phyloP scores from a whole-genome alignment of 1,140 invertebrate genomes.

The Calephelis virginiensis region DNA sequence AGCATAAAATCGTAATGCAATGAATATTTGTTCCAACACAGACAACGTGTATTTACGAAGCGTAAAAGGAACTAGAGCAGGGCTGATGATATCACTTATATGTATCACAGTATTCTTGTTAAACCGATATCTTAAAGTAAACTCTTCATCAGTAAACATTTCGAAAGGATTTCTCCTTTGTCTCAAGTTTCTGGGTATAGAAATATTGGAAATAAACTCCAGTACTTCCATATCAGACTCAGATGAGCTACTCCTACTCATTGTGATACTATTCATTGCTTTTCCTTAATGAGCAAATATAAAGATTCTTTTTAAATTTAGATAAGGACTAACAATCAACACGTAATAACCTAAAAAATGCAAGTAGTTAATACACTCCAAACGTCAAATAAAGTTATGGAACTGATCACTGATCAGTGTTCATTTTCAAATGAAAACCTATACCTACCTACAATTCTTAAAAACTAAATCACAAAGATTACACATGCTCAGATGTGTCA shows the following conservation, averaged over 20 bases:
- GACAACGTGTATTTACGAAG: background rate
- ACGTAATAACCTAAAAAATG: no score
- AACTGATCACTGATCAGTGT: no score
- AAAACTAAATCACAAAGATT: no score
- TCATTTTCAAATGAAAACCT: no score
- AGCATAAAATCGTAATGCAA: slow-evolving; percentile 7
- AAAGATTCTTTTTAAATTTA: no score
- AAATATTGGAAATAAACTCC: background rate
- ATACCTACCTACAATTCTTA: no score
- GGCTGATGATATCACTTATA: background rate
- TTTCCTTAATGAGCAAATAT: no score
- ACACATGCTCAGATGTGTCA: no score
- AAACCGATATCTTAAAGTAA: background rate
- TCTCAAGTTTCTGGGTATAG: background rate
- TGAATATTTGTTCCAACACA: slow-evolving; percentile 2
- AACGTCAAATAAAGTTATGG: no score
- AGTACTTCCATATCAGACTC: background rate
- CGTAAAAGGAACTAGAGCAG: background rate
- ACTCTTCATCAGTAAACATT: background rate
- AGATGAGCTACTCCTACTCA: background rate
- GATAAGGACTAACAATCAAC: no score
- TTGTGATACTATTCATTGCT: no score
- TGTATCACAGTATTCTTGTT: background rate
- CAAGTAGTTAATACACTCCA: no score
- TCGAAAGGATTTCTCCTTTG: background rate